Evolutionary conservation across 1,140 invertebrate species (phyloP), one percentile per base, ranked within the genome.

Genomic region (Drosophila kohkoa): DNA sequence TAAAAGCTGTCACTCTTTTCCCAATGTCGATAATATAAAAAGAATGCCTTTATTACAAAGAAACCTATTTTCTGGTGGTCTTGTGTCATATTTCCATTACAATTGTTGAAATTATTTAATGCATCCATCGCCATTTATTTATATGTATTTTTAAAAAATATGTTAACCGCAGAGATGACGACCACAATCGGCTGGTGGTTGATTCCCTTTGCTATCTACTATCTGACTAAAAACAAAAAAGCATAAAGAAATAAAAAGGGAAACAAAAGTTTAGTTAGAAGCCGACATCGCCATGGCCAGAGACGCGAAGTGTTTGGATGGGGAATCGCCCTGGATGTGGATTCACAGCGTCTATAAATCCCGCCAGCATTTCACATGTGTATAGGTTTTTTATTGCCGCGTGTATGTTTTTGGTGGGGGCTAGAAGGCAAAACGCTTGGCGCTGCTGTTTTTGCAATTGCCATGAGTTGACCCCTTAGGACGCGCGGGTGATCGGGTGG

Each of bases 381-480:
- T 87, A 83, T 83, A 77, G 73, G 80, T 88, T 88, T 87, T 87
- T 88, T 87, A 87, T 87, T 88, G 77, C 83, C 82, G 49, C 41
- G 46, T 57, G 43, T 67, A 41, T 62, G 46, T 66, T 69, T 32
- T 67, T 51, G 28, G 48, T 11, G 46, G 59, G 57, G 57, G 58
- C 81, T 52, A 54, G 49, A 74, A 69, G 57, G 65, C 71, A 74
- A 83, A 82, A 64, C 71, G 81, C 74, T 83, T 80, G 68, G 65
- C 73, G 66, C 35, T 63, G 77, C 70, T 76, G 73, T 76, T 68
- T 76, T 72, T 72, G 73, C 63, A 71, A 72, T 75, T 75, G 73
- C 67, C 52, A 70, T 57, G 43, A 41, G 20, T 68, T 70, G 72
- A 75, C 72, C 72, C 72, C 66, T 70, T 75, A 65, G 46, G 60